Conservation (phyloP, 2,888 invertebrate species). For the Macrophya annulata region DNA sequence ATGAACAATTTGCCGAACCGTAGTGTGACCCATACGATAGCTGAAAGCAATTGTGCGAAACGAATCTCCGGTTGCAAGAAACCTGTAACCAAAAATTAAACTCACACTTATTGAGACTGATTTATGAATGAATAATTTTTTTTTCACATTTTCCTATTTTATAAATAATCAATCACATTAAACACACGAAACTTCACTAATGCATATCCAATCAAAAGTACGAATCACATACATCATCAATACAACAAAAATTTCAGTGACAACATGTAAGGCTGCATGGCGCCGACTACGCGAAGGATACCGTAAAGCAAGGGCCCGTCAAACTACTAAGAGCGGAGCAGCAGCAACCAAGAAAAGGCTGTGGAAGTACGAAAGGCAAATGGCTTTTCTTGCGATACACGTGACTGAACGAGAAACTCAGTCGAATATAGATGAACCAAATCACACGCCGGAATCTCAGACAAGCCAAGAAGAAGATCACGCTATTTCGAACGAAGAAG, state of each 20-base stretch:
- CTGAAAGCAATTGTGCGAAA: constrained; percentile 41
- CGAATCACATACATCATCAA: neutral
- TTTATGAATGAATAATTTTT: neutral
- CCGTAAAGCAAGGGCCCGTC: neutral
- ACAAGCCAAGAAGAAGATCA: no score
- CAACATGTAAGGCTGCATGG: constrained; percentile 17
- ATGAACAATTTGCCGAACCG: constrained; percentile 29
- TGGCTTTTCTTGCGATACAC: constrained; percentile 22
- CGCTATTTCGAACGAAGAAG: no score
- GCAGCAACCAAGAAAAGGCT: neutral
- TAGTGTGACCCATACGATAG: constrained; percentile 31
- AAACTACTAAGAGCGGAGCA: constrained; percentile 2
- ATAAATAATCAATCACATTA: neutral
- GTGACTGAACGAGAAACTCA: no score
- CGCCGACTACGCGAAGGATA: constrained; percentile 1
- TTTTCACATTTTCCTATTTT: neutral
- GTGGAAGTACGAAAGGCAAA: constrained; percentile 27
- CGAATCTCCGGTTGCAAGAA: constrained; percentile 33
- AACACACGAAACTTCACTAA: neutral
- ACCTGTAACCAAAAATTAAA: constrained; percentile 19
- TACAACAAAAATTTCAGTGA: neutral
- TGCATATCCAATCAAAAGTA: neutral
- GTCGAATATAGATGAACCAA: no score
- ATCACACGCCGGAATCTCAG: no score
- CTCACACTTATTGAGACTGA: neutral